phyloP scores from a whole-genome alignment of 2,888 invertebrate species.

The Gasteruption jaculator region DNA sequence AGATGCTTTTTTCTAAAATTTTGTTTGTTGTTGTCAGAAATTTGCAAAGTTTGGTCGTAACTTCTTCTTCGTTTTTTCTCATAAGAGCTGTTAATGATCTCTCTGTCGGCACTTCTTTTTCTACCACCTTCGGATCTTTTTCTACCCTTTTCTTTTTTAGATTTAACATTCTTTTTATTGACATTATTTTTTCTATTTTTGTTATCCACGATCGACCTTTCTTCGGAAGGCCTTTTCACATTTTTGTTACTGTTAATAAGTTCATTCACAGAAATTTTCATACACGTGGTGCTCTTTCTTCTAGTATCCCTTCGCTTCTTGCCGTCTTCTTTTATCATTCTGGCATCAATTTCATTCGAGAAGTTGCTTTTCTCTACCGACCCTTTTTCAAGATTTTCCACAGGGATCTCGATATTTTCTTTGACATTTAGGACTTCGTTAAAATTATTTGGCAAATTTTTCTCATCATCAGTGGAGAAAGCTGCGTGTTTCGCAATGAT shows the following conservation, averaged over 20 bases:
- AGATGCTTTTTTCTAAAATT: too few species aligned
- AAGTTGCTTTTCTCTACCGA: background rate
- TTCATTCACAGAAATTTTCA: background rate
- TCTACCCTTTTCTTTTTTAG: slow-evolving; percentile 4
- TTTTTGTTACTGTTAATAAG: background rate
- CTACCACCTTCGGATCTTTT: slow-evolving; percentile 2
- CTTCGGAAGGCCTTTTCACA: background rate
- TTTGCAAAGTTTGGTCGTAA: too few species aligned
- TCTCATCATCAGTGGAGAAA: too few species aligned
- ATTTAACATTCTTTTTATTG: background rate
- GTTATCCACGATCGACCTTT: background rate
- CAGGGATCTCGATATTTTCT: background rate
- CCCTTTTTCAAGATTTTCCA: background rate
- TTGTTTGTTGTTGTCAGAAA: too few species aligned
- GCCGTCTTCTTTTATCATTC: background rate
- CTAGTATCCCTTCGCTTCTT: slow-evolving; percentile 9
- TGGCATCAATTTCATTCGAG: background rate
- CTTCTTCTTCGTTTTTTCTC: too few species aligned
- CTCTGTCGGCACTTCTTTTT: background rate
- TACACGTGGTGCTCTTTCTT: slow-evolving; percentile 6
- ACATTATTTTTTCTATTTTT: background rate
- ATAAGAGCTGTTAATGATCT: too few species aligned
- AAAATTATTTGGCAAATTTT: too few species aligned
- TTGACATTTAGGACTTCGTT: background rate
- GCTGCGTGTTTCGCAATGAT: too few species aligned